Conservation (phyloP, 2,113 vertebrate species). For the Archocentrus centrarchus region DNA sequence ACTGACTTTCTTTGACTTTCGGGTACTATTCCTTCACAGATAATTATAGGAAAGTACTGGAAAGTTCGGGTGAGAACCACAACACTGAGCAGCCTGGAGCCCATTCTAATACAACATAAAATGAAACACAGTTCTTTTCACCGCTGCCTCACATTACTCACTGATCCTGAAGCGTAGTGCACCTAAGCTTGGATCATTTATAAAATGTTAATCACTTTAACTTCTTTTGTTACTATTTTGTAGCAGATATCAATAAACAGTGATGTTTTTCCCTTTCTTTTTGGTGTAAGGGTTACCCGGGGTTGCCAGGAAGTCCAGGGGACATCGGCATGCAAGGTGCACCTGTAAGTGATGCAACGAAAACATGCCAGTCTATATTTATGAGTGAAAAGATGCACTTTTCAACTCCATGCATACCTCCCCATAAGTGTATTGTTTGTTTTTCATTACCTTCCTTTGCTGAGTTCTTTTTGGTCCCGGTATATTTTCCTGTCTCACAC, state of each 20-base stretch:
- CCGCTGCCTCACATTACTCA: not conserved
- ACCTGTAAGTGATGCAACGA: conserved; percentile 83
- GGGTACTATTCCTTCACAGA: not conserved
- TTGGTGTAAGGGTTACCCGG: conserved; percentile 89
- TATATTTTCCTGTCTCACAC: not conserved
- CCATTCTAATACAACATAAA: conserved; percentile 6
- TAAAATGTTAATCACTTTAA: not conserved
- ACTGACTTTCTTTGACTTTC: conserved; percentile 7
- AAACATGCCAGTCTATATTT: not conserved
- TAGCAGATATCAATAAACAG: not conserved
- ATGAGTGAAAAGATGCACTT: not conserved
- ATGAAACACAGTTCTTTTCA: conserved; percentile 2
- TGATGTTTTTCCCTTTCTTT: conserved; percentile 47
- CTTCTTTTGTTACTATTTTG: not conserved
- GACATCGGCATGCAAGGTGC: conserved; percentile 88
- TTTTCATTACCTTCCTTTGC: not conserved
- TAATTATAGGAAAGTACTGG: not conserved
- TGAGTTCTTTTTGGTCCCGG: not conserved
- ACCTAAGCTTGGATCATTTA: not conserved
- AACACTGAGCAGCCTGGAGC: not conserved
- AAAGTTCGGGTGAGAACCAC: not conserved
- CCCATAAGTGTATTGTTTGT: not conserved
- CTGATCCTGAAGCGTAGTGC: not conserved
- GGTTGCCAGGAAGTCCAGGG: conserved; percentile 88
- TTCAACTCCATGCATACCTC: not conserved